Conservation (phyloP, 2,113 vertebrate species). For the Petromus typicus region DNA sequence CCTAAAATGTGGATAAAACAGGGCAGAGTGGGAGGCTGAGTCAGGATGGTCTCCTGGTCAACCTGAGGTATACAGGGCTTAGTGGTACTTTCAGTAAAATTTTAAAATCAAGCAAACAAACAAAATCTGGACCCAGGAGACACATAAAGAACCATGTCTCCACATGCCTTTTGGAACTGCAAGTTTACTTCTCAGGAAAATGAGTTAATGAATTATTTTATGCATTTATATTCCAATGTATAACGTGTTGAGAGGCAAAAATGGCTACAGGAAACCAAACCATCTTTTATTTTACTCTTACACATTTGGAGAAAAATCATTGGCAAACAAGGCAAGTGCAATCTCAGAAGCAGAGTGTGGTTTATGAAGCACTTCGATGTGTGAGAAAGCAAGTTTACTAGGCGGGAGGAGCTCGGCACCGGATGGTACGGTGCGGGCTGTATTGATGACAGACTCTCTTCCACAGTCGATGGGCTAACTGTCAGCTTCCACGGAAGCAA, state of each 20-base stretch:
- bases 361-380: background rate
- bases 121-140: background rate
- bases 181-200: no score
- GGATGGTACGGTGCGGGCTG: background rate
- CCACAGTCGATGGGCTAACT: background rate
- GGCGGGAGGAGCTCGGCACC: background rate
- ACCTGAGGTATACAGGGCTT: no score
- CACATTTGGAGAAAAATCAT: background rate
- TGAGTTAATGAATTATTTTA: background rate
- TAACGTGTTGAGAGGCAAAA: background rate
- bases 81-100: background rate
- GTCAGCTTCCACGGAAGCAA: background rate
- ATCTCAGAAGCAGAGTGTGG: background rate
- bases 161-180: fast-evolving
- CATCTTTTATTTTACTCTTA: background rate
- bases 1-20: background rate
- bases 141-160: fast-evolving
- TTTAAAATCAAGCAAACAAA: no score
- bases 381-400: background rate
- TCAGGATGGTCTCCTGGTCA: background rate
- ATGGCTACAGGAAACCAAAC: background rate
- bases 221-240: background rate
- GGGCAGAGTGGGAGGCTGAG: no score
- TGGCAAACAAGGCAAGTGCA: background rate
- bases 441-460: background rate